Evolutionary conservation across 2,888 invertebrate species (phyloP), one percentile per base, ranked within the genome.

Genomic region (Chaitophorus viminalis): DNA sequence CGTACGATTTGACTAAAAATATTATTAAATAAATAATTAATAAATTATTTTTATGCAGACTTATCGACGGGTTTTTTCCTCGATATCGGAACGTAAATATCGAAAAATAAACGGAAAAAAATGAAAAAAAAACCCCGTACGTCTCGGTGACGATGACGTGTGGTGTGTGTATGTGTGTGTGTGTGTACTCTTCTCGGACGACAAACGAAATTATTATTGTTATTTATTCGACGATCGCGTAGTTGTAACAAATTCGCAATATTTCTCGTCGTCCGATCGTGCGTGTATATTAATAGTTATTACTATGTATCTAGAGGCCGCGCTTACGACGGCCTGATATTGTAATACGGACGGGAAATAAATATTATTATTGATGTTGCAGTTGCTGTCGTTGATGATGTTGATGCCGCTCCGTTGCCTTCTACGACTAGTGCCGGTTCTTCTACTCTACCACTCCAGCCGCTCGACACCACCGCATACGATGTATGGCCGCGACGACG

Each of bases 1-100:
- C 39, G 52, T 74, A 60, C 60, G 60, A 52, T 81, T 68, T 75
- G 65, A 76, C 68, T 52, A 68, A 21, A 54, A 70, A 52, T 85
- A 36, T 65, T 29, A 84, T 31, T 18, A 25, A 31, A n/a, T n/a
- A 6, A 18, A 75, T 75, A 36, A 21, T 52, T 77, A 25, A 36
- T 36, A 5, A 36, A 25, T 78, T 31, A 31, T 52, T 60, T 36
- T 46, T 75, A n/a, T 31, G 25, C 74, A 33, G 83, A 36, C n/a
- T 74, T 74, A 74, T 60, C 72, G 52, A 33, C 54, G 76, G 76
- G 36, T 46, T 78, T 68, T 77, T 72, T 78, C 25, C 29, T 52
- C 78, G 39, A 25, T 78, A 79, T 79, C 17, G n/a, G 0, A 2
- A 46, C 46, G 46, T 11, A 14, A 46, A 29, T 76, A 65, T 60